Evolutionary conservation across 2,888 invertebrate genomes (phyloP).

Genomic region (Imbricaverruca yamaguchii): DNA sequence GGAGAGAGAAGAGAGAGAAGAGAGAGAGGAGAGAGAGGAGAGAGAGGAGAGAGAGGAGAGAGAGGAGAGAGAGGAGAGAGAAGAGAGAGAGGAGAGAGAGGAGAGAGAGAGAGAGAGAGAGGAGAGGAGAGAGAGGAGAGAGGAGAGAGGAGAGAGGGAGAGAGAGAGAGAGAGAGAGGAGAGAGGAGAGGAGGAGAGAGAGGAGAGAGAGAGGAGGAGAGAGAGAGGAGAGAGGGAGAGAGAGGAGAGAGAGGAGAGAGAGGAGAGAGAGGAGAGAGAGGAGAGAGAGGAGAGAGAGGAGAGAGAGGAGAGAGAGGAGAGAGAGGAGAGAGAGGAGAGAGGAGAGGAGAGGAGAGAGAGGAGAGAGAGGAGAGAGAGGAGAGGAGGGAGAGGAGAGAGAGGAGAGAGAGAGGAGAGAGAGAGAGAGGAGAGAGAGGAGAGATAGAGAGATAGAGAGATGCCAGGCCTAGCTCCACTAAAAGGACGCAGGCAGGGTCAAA

Average conservation of each 20-base stretch:
- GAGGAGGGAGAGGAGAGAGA: not conserved
- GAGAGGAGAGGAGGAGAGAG: slow-evolving; percentile 1
- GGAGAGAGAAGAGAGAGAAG: slow-evolving; percentile 20
- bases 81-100: not conserved
- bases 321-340: slow-evolving; percentile 15
- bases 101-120: slow-evolving; percentile 1
- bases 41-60: not conserved
- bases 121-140: not conserved
- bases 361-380: not conserved
- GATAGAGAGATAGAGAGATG: slow-evolving; percentile 2
- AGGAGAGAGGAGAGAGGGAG: not conserved
- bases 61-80: not conserved
- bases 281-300: no score
- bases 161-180: slow-evolving; percentile 12
- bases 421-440: no score
- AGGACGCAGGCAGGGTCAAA: no score
- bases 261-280: no score
- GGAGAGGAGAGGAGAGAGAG: not conserved
- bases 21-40: not conserved
- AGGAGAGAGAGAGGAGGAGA: not conserved
- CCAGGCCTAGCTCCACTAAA: no score
- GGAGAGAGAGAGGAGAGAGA: slow-evolving; percentile 4
- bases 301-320: no score
- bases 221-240: not conserved
- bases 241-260: no score